Evolutionary conservation across 2,113 vertebrate species (phyloP).

Genomic region (Dicaeum eximium): DNA sequence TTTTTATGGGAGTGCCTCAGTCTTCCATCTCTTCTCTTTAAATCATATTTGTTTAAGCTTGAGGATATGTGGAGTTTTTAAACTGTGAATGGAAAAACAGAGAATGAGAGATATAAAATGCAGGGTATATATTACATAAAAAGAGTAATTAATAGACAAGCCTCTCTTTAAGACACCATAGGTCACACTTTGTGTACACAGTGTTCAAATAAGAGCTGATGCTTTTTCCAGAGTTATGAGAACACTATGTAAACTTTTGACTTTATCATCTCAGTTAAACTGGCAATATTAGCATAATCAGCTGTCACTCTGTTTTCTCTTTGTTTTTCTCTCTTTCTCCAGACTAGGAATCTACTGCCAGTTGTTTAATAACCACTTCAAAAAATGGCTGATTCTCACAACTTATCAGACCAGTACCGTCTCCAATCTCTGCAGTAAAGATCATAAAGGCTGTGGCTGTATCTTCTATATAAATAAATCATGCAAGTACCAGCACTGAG

Average conservation of each 20-base stretch:
- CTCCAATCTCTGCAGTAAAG: neutral
- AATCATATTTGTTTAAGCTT: slow-evolving; percentile 33
- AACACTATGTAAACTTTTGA: neutral
- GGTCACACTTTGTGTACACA: neutral
- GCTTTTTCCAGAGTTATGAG: neutral
- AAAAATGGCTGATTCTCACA: neutral
- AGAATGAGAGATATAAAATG: neutral
- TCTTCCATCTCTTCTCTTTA: neutral
- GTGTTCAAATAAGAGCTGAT: neutral
- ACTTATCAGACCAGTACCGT: neutral
- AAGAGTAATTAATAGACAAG: neutral
- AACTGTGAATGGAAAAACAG: neutral
- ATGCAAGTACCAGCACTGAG: neutral
- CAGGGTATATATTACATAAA: neutral
- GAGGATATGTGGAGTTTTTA: neutral
- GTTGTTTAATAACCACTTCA: neutral
- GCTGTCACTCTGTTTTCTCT: neutral
- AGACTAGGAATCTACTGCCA: neutral
- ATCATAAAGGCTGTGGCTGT: neutral
- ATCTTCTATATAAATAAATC: neutral
- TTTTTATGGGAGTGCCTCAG: neutral
- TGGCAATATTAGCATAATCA: neutral
- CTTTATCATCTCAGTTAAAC: neutral
- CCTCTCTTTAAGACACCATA: neutral
- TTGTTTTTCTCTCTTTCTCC: neutral